Conservation (phyloP, 1,140 invertebrate genomes). For the Streblospio benedicti region DNA sequence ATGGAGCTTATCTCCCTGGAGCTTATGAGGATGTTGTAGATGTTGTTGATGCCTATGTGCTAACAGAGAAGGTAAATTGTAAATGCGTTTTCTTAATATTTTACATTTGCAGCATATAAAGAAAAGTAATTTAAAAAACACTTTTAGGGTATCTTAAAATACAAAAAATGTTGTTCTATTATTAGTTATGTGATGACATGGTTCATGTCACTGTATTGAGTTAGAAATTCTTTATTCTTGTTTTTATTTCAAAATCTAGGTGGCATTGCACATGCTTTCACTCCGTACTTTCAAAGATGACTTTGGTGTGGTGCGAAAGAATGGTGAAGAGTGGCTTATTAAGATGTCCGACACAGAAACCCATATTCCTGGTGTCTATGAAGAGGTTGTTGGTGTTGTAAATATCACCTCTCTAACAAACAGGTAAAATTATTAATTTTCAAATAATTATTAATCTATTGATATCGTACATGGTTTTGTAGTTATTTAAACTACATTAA, state of each 20-base stretch:
- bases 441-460: too few relatives aligned
- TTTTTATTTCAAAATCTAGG: too few relatives aligned
- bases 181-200: too few relatives aligned
- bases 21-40: slow-evolving; percentile 52
- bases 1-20: slow-evolving; percentile 51
- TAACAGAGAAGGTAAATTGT: slow-evolving; percentile 48
- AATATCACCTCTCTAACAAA: too few relatives aligned
- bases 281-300: slow-evolving; percentile 50
- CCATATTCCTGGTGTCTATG: slow-evolving; percentile 52
- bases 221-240: too few relatives aligned
- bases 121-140: not conserved
- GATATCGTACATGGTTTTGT: too few relatives aligned
- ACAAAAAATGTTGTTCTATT: not conserved
- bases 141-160: not conserved
- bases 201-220: too few relatives aligned
- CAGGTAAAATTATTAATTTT: too few relatives aligned
- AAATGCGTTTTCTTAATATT: not conserved
- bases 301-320: slow-evolving; percentile 46
- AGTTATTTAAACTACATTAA: too few relatives aligned
- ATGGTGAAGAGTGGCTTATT: slow-evolving; percentile 53
- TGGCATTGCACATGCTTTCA: slow-evolving; percentile 49
- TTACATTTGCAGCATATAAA: not conserved
- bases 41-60: slow-evolving; percentile 48
- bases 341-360: slow-evolving; percentile 48
- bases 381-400: slow-evolving; percentile 40